Evolutionary conservation across 1,140 invertebrate genomes (phyloP), one percentile per base, ranked within the genome.

Genomic region (Augochlora pura): DNA sequence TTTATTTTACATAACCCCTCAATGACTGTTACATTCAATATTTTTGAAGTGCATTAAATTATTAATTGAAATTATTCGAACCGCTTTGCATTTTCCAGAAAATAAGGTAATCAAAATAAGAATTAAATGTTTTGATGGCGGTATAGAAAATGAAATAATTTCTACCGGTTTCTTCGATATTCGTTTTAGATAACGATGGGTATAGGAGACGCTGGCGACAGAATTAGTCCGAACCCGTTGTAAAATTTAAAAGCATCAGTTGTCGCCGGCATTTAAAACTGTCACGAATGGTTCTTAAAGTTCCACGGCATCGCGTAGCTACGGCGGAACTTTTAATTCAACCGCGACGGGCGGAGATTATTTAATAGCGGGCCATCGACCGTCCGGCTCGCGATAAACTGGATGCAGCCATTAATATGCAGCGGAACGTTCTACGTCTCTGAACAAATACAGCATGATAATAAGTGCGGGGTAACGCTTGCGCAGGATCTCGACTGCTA

Each of bases 381-480:
- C 77, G 79, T 65, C 18, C 66, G 49, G 60, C 74, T 60, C 66
- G 66, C 65, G 72, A 77, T 77, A 46, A 77, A 77, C 67, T 81
- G 66, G 75, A 81, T 81, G 70, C 52, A 49, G 49, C 60, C 59
- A 81, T 81, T 83, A 81, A 52, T 71, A 83, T 81, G 67, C 66
- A 52, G 71, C 27, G 65, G 69, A 75, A 76, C 77, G 80, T 73
- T 67, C 72, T 60, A 54, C 69, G 69, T 68, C 64, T 78, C 69
- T 64, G 69, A 84, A 82, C 82, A 74, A 83, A 79, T 68, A 77
- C 68, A 39, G 54, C 64, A 42, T n/a, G 76, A 78, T 71, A 63
- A 79, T 83, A 84, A 74, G 68, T 84, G 57, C 52, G 23, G 16
- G 16, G 74, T 12, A 65, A 68, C 75, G 25, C 77, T 62, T 60